Percentiles rank a stretch among this genome's conserved stretches.
Conservation (phyloP, 2,113 vertebrate species). For the Podocnemis expansa region DNA sequence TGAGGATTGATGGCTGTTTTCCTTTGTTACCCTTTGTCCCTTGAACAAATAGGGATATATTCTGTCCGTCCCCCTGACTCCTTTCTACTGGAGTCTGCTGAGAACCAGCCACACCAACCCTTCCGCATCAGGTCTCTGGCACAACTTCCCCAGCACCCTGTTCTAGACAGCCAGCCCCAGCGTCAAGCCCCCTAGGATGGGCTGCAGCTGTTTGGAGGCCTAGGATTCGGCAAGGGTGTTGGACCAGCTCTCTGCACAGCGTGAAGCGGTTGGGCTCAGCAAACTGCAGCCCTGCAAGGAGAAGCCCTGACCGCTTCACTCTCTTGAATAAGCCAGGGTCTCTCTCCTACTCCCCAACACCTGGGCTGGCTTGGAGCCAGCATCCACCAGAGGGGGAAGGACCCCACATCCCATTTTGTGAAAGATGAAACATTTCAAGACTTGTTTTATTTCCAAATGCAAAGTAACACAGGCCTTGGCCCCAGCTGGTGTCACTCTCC, state of each 20-base stretch:
- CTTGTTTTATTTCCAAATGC: neutral
- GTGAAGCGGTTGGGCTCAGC: neutral
- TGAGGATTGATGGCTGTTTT: neutral
- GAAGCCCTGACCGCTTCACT: neutral
- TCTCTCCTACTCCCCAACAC: too few relatives aligned
- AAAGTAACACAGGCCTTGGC: too few relatives aligned
- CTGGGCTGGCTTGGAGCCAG: neutral
- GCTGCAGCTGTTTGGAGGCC: neutral
- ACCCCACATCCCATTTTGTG: too few relatives aligned
- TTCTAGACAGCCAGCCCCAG: neutral
- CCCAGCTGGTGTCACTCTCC: neutral
- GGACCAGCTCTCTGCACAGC: too few relatives aligned
- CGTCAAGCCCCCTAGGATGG: too few relatives aligned
- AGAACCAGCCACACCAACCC: too few relatives aligned
- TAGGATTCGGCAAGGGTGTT: neutral
- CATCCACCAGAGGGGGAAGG: neutral
- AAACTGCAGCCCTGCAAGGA: neutral
- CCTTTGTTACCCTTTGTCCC: neutral
- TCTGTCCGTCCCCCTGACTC: too few relatives aligned
- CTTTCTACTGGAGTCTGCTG: too few relatives aligned
- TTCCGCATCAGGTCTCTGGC: neutral
- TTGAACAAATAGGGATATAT: too few relatives aligned
- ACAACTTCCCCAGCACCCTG: neutral
- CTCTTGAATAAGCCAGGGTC: neutral
- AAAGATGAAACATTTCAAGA: neutral